phyloP scores from a whole-genome alignment of 2,797 vertebrate species.

The Hydrophis major region DNA sequence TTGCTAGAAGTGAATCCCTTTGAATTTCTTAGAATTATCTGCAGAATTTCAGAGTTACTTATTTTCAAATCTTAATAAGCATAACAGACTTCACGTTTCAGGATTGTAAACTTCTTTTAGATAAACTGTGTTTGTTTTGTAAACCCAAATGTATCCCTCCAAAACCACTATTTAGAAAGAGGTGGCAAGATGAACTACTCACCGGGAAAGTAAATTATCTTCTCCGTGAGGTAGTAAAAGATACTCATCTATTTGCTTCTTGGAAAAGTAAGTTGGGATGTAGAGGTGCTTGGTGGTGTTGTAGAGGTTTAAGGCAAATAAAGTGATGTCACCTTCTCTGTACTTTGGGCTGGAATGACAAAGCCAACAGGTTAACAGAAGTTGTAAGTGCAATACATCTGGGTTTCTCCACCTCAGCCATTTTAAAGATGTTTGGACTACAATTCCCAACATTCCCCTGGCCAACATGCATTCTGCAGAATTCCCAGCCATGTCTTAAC shows the following conservation, averaged over 20 bases:
- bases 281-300: slow-evolving; percentile 65
- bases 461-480: neutral
- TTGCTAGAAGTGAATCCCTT: neutral
- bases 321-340: slow-evolving; percentile 78
- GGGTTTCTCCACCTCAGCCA: neutral
- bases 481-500: neutral
- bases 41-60: neutral
- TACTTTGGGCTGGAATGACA: slow-evolving; percentile 72
- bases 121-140: neutral
- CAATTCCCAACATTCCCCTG: neutral
- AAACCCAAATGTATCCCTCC: neutral
- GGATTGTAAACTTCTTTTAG: neutral
- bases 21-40: neutral
- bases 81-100: neutral
- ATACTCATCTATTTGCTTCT: slow-evolving; percentile 81
- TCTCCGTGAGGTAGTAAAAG: slow-evolving; percentile 78
- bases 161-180: neutral
- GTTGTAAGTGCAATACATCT: neutral
- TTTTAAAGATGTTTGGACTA: neutral
- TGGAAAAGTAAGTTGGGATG: slow-evolving; percentile 65
- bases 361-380: slow-evolving; percentile 5
- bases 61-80: neutral
- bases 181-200: slow-evolving; percentile 34
- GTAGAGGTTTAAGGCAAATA: slow-evolving; percentile 87
- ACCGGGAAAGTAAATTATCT: slow-evolving; percentile 84